Base-by-base conservation (phyloP, 2,113 vertebrate genomes). In the Baryphthengus martii region DNA sequence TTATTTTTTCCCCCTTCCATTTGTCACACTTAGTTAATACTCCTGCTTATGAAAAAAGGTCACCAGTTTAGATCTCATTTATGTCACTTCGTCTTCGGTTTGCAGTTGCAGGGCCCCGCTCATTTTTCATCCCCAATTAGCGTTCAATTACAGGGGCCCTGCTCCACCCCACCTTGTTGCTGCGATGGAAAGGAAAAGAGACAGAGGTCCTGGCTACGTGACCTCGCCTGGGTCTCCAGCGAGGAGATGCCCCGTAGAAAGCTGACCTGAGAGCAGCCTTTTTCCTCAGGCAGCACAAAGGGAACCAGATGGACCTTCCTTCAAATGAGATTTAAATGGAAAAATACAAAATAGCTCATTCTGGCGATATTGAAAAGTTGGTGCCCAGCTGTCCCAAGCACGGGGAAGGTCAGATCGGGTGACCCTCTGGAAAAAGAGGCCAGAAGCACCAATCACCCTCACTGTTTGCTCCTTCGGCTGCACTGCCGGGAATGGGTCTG, bases 301-400 rank as follows among this genome's bases (percentile, higher is more conserved):
- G 17, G 82, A 93, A 85, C 85, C 85, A 91, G 95, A 95, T 91
- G 95, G 94, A 73, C 92, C 44, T 85, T 6, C 28, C 67, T 83
- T 66, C 71, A 59, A 72, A 90, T 21, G 44, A 75, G 81, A 93
- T 92, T 90, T 93, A 90, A 93, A 83, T 85, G 75, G 88, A 88
- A 95, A 94, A 91, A 44, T 2, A 96, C 82, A 91, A 88, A 94
- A 20, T 11, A 88, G 94, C 75, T 92, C 68, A 49, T 66, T 40
- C 55, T 83, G 79, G 85, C 74, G 56, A 4, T 37, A 37, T 0
- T 6, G 71, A 82, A 33, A 78, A 29, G 19, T 42, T 62, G 90
- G 50, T 73, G 59, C 59, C 85, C 90, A 88, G 85, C 95, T 94
- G 92, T 79, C 94, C 88, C 1, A 4, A 76, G 72, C 59, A 19